Evolutionary conservation across 2,113 vertebrate genomes (phyloP).

Genomic region (Menidia beryllina): DNA sequence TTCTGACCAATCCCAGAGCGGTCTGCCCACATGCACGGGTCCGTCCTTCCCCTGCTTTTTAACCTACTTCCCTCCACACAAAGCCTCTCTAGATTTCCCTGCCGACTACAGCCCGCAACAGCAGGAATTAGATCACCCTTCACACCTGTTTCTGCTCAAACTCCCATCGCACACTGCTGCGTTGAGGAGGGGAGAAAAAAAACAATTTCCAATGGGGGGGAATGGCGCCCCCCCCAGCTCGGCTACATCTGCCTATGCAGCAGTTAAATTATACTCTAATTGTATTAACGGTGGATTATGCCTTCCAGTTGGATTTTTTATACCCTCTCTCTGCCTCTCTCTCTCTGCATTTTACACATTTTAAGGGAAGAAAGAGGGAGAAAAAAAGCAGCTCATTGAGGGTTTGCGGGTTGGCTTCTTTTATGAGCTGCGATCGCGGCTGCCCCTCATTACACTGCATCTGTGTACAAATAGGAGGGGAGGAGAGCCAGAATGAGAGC

Average conservation of each 20-base stretch:
- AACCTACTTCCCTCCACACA: conserved; percentile 19
- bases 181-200: conserved; percentile 42
- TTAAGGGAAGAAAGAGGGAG: conserved; percentile 72
- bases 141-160: conserved; percentile 96
- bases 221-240: conserved; percentile 83
- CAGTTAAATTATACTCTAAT: conserved; percentile 97
- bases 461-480: conserved; percentile 97
- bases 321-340: conserved; percentile 45
- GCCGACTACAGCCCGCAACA: conserved; percentile 64
- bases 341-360: conserved; percentile 84
- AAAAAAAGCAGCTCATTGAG: conserved; percentile 79
- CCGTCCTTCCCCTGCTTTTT: conserved; percentile 11
- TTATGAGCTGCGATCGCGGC: conserved; percentile 95
- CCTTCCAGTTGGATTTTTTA: conserved; percentile 87
- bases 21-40: not conserved
- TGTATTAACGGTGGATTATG: conserved; percentile 95
- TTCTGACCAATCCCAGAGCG: not conserved
- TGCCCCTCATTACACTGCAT: conserved; percentile 91
- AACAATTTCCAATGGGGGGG: conserved; percentile 77
- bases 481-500: conserved; percentile 83
- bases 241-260: conserved; percentile 93
- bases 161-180: conserved; percentile 85
- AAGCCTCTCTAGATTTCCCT: conserved; percentile 45
- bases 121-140: conserved; percentile 89
- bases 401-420: conserved; percentile 87